Conservation (phyloP, 1,140 invertebrate genomes). For the Pinna nobilis region DNA sequence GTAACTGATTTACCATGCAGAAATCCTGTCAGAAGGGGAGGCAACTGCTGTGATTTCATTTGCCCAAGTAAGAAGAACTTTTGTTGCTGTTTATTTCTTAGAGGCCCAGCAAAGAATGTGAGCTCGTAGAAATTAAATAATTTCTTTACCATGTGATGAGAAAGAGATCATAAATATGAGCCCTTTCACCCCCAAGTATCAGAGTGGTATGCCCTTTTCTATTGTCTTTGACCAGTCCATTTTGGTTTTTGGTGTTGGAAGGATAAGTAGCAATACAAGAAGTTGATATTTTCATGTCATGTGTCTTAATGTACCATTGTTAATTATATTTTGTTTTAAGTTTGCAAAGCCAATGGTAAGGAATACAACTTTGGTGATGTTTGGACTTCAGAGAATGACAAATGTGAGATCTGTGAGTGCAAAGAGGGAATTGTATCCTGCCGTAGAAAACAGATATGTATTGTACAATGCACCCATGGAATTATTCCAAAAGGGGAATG, state of each 20-base stretch:
- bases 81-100: too few relatives aligned
- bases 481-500: slow-evolving; percentile 50
- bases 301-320: not conserved
- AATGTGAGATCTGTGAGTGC: slow-evolving; percentile 49
- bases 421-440: slow-evolving; percentile 51
- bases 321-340: slow-evolving; percentile 35
- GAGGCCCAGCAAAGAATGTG: too few relatives aligned
- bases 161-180: too few relatives aligned
- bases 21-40: slow-evolving; percentile 40
- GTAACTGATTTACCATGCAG: slow-evolving; percentile 40
- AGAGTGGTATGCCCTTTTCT: too few relatives aligned
- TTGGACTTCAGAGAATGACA: slow-evolving; percentile 49
- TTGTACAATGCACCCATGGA: slow-evolving; percentile 59
- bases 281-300: not conserved
- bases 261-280: too few relatives aligned
- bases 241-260: too few relatives aligned
- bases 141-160: too few relatives aligned
- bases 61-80: slow-evolving; percentile 58
- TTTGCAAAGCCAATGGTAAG: slow-evolving; percentile 51
- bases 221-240: too few relatives aligned
- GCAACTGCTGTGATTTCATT: slow-evolving; percentile 49
- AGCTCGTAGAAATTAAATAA: too few relatives aligned
- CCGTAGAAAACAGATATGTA: slow-evolving; percentile 45
- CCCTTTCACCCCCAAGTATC: too few relatives aligned
- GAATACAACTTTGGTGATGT: slow-evolving; percentile 57